These are phyloP conservation scores for Cephus nigrinus DNA, from an alignment of 2,888 invertebrate genomes.

Conservation along the genomic window DNA sequence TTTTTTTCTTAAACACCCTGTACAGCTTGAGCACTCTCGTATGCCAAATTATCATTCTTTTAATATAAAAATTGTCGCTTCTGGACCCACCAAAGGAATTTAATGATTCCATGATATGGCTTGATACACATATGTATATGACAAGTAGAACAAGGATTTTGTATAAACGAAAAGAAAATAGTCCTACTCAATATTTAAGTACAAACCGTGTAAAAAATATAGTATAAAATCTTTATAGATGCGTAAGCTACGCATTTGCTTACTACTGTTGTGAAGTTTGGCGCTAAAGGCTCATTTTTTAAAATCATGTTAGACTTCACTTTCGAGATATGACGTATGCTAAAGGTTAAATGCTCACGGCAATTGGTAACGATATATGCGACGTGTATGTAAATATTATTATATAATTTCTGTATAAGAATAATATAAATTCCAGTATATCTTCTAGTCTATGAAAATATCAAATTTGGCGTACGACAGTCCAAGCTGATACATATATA, in stretches of 20 bases:
- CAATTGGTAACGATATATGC: neutral
- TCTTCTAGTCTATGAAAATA: neutral
- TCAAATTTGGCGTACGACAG: neutral
- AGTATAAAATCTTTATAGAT: neutral
- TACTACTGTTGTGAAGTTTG: neutral
- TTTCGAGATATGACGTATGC: no score
- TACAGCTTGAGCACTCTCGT: neutral
- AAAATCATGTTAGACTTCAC: neutral
- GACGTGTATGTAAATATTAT: neutral
- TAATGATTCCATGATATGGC: neutral
- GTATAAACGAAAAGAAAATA: neutral
- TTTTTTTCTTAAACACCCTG: neutral
- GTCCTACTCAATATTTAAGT: neutral
- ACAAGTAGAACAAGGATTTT: no score
- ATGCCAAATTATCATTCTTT: neutral
- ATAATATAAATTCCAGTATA: neutral
- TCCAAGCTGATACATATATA: neutral
- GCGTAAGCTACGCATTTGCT: neutral
- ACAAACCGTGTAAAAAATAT: neutral
- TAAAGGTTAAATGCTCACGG: no score
- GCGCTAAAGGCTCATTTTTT: neutral
- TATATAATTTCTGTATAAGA: neutral
- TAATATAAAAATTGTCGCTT: neutral
- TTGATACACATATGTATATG: no score
- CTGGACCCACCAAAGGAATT: neutral